These are phyloP conservation scores for Reticulitermes speratus DNA, from an alignment of 1,140 invertebrate species.

Conservation along the genomic window DNA sequence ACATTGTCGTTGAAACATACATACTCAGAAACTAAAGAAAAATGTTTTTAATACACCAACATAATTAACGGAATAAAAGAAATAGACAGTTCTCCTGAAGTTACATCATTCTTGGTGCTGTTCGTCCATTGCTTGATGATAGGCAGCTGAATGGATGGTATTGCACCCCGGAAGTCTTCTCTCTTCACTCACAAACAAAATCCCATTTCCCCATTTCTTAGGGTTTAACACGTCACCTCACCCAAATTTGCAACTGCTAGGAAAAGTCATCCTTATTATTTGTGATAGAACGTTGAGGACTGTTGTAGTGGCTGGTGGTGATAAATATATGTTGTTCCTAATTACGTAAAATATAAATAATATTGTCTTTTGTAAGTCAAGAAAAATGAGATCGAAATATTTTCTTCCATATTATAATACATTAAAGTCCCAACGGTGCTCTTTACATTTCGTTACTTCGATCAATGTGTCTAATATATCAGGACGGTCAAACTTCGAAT, in stretches of 20 bases:
- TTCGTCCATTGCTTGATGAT: background rate
- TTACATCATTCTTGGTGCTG: background rate
- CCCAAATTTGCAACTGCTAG: background rate
- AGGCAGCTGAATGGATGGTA: background rate
- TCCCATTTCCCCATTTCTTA: background rate
- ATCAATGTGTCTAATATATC: no score
- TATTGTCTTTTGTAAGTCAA: background rate
- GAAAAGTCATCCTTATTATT: background rate
- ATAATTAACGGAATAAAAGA: background rate
- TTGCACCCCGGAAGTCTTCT: background rate
- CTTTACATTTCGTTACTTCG: no score
- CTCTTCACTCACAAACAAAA: background rate
- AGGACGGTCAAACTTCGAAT: no score
- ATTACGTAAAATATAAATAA: background rate
- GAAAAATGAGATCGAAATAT: no score
- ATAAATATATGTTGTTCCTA: background rate
- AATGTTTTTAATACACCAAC: background rate
- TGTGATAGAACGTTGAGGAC: background rate
- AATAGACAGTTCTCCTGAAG: background rate
- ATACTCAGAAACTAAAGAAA: no score
- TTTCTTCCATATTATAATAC: no score
- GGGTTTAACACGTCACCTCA: background rate
- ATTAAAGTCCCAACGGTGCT: no score
- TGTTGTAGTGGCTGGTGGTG: background rate
- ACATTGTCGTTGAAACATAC: no score